Conservation (phyloP, 2,888 invertebrate genomes). For the Spicauda simplicius region DNA sequence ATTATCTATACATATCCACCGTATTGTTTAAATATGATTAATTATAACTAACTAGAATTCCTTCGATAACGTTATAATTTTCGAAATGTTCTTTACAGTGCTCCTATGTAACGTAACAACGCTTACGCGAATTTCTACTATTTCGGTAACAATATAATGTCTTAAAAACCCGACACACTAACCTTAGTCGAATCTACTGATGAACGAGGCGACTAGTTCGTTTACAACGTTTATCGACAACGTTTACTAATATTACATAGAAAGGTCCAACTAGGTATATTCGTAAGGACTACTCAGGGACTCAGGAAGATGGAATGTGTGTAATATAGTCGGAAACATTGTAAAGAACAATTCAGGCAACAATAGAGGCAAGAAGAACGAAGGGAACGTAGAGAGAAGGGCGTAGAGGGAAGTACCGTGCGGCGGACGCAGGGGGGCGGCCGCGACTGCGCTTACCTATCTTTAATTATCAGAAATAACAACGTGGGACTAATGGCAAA, state of each 20-base stretch:
- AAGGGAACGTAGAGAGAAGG: constrained; percentile 42
- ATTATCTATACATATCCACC: constrained; percentile 76
- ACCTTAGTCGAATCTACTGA: constrained; percentile 6
- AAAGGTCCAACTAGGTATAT: constrained; percentile 3
- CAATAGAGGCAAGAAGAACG: constrained; percentile 38
- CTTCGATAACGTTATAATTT: constrained; percentile 57
- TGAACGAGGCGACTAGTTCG: background rate
- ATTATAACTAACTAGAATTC: constrained; percentile 75
- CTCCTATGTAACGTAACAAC: constrained; percentile 35
- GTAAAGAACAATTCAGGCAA: constrained; percentile 49
- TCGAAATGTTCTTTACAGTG: constrained; percentile 51
- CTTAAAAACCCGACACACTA: constrained; percentile 15
- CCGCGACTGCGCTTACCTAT: background rate
- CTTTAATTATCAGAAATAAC: constrained; percentile 23
- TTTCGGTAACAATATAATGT: constrained; percentile 40
- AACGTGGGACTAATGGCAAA: constrained; percentile 18
- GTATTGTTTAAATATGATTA: constrained; percentile 67
- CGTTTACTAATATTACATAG: constrained; percentile 1
- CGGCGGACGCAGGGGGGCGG: constrained; percentile 2
- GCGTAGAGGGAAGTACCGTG: constrained; percentile 34
- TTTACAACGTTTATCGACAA: background rate
- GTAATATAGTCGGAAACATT: constrained; percentile 40
- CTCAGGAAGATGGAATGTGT: constrained; percentile 49
- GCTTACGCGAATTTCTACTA: constrained; percentile 28
- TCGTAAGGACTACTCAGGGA: constrained; percentile 27